These are phyloP conservation scores for Drosophila ochracea DNA, from an alignment of 2,888 invertebrate genomes.

Conservation along the genomic window DNA sequence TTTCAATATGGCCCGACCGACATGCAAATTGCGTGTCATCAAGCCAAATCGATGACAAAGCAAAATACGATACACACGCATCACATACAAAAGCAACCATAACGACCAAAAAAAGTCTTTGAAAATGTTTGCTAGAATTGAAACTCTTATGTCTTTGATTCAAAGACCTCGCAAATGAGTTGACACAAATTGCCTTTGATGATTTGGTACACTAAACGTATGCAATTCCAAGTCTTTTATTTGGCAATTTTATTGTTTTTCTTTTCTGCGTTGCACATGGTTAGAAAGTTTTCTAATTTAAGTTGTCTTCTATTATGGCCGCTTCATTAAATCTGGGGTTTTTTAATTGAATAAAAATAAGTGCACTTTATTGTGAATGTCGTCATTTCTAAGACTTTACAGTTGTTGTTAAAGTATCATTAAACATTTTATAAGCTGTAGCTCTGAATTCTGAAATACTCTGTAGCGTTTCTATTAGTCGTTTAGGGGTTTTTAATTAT, in stretches of 20 bases:
- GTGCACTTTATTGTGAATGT: not conserved
- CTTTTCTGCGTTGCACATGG: not conserved
- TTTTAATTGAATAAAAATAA: not conserved
- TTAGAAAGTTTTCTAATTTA: not conserved
- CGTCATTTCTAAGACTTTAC: not conserved
- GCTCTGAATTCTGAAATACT: not conserved
- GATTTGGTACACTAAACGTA: not conserved
- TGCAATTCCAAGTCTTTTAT: not conserved
- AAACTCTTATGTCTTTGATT: not conserved
- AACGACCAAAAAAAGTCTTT: not conserved
- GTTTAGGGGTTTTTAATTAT: not conserved
- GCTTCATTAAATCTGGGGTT: not conserved
- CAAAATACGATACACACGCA: constrained; percentile 29
- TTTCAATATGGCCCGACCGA: constrained; percentile 39
- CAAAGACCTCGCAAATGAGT: not conserved
- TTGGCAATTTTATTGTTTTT: not conserved
- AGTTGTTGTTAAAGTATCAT: not conserved
- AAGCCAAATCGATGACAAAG: constrained; percentile 59
- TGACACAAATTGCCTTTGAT: not conserved
- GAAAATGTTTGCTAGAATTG: not conserved
- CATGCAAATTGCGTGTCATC: constrained; percentile 53
- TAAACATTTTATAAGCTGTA: not conserved
- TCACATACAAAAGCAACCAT: not conserved
- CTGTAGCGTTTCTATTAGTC: not conserved
- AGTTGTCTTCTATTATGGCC: not conserved